phyloP scores from a whole-genome alignment of 2,888 invertebrate species.

The Sesia apiformis region DNA sequence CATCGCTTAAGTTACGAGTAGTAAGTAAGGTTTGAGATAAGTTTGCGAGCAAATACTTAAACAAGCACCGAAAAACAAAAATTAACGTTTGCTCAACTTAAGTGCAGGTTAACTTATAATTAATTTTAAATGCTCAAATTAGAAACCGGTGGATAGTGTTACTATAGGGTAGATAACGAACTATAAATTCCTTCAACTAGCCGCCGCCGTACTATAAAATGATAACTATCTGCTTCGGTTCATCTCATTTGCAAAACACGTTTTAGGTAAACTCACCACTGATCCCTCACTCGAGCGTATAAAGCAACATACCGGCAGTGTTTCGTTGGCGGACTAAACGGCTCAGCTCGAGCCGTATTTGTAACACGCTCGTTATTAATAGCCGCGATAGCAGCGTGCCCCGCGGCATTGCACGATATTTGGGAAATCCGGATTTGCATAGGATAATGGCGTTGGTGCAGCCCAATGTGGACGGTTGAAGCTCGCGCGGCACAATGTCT shows the following conservation, averaged over 20 bases:
- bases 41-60: no score
- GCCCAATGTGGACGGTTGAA: conserved; percentile 26
- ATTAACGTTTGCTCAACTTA: no score
- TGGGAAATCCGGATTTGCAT: conserved; percentile 70
- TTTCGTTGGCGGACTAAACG: conserved; percentile 55
- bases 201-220: no score
- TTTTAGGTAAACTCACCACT: conserved; percentile 4
- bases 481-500: not conserved
- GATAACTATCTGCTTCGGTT: not conserved
- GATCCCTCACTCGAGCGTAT: conserved; percentile 8
- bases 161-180: no score
- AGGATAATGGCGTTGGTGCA: conserved; percentile 53
- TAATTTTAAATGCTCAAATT: no score
- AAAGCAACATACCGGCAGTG: conserved; percentile 44
- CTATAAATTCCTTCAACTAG: no score
- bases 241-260: not conserved
- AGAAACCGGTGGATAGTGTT: no score
- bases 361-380: conserved; percentile 64
- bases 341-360: conserved; percentile 52
- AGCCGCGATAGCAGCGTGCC: conserved; percentile 63
- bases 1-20: no score
- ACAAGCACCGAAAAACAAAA: no score
- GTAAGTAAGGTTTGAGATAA: no score
- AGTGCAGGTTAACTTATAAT: no score
- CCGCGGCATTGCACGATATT: conserved; percentile 63